A percentile compares a stretch with the other conserved stretches of the same genome.
Evolutionary conservation across 1,140 invertebrate species (phyloP).

Genomic region (Halictus rubicundus): DNA sequence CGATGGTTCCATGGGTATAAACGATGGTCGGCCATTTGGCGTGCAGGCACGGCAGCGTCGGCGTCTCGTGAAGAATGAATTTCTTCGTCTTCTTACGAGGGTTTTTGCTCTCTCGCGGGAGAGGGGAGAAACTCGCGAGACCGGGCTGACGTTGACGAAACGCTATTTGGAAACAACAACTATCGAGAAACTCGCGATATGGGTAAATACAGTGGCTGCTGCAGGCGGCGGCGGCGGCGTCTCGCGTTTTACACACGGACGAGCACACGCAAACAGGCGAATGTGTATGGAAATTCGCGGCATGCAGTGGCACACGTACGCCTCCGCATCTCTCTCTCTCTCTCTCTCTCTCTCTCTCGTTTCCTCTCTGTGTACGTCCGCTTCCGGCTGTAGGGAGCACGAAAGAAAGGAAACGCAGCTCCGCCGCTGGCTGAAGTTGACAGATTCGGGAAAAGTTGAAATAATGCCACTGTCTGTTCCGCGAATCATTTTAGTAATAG

Average conservation of each 20-base stretch:
- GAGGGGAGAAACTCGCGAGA: conserved; percentile 20
- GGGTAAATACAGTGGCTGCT: conserved; percentile 68
- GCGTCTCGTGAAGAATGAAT: conserved; percentile 57
- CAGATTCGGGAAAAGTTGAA: conserved; percentile 74
- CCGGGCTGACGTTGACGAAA: conserved; percentile 66
- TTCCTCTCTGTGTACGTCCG: conserved; percentile 24
- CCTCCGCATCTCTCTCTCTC: background rate
- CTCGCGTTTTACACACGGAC: conserved; percentile 39
- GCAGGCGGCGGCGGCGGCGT: conserved; percentile 60
- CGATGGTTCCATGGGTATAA: conserved; percentile 38
- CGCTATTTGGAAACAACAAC: conserved; percentile 69
- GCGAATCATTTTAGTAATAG: conserved; percentile 58
- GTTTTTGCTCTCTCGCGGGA: conserved; percentile 44
- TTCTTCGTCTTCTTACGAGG: conserved; percentile 47
- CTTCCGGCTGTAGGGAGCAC: conserved; percentile 58
- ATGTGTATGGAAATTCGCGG: conserved; percentile 38
- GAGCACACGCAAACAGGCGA: conserved; percentile 13
- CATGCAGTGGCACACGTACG: conserved; percentile 42
- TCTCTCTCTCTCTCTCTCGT: too few relatives aligned
- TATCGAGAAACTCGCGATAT: conserved; percentile 70
- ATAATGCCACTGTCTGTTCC: conserved; percentile 68
- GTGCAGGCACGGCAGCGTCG: conserved; percentile 25
- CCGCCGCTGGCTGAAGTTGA: conserved; percentile 73
- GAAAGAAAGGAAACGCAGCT: conserved; percentile 65
- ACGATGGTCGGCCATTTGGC: conserved; percentile 42